Percentiles rank a stretch among this genome's conserved stretches.
Evolutionary conservation across 2,113 vertebrate species (phyloP).

Genomic region (Pongo pygmaeus): DNA sequence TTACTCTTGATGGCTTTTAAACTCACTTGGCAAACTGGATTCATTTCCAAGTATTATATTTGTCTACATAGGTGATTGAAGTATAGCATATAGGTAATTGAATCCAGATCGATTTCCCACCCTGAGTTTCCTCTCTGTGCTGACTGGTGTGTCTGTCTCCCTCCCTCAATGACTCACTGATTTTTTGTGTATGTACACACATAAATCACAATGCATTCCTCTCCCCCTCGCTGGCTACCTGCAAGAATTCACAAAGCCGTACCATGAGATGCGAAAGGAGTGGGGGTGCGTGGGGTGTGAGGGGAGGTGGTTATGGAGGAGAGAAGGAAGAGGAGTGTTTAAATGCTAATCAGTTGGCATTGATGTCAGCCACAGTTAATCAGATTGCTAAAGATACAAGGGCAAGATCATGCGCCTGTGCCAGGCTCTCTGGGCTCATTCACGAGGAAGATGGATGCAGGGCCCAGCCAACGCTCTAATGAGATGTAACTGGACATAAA

Average conservation of each 20-base stretch:
- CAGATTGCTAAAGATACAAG: slow-evolving; percentile 28
- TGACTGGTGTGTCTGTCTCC: not conserved
- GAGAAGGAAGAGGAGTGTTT: not conserved
- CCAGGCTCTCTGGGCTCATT: not conserved
- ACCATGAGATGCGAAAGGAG: not conserved
- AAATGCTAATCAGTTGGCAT: not conserved
- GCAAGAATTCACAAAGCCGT: not conserved
- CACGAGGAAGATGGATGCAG: not conserved
- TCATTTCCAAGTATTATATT: not conserved
- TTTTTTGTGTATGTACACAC: not conserved
- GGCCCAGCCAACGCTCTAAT: not conserved
- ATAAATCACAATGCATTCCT: not conserved
- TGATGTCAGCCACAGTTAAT: not conserved
- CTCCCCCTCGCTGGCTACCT: not conserved
- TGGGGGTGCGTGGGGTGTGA: not conserved
- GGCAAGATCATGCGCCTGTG: not conserved
- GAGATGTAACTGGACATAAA: slow-evolving; percentile 12
- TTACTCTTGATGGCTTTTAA: not conserved
- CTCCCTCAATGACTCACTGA: not conserved
- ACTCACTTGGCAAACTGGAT: not conserved
- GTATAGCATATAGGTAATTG: not conserved
- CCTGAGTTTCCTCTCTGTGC: not conserved
- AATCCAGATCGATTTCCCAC: not conserved
- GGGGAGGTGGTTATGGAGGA: not conserved
- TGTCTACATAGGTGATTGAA: not conserved